These are phyloP conservation scores for Chlamydotis undulata DNA, from an alignment of 2,113 vertebrate genomes.

Conservation along the genomic window DNA sequence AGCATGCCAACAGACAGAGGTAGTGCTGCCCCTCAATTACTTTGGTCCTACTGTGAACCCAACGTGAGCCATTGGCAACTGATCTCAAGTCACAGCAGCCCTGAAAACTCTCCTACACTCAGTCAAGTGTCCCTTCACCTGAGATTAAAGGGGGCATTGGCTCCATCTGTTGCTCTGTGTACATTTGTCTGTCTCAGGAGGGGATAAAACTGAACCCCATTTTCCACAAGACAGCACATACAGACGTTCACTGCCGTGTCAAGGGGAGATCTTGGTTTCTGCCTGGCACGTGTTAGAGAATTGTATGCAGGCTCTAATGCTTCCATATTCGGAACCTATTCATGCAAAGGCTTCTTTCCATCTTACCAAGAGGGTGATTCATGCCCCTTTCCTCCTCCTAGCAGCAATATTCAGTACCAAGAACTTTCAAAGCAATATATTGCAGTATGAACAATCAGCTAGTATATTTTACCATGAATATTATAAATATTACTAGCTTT, in stretches of 20 bases:
- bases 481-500: not conserved
- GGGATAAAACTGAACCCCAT: not conserved
- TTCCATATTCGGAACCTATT: not conserved
- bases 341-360: not conserved
- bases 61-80: not conserved
- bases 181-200: not conserved
- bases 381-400: not conserved
- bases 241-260: not conserved
- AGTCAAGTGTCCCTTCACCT: not conserved
- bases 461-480: not conserved
- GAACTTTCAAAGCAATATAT: conserved; percentile 3
- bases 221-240: not conserved
- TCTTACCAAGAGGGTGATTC: not conserved
- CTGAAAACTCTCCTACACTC: not conserved
- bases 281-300: not conserved
- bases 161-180: not conserved
- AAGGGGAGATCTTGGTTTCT: not conserved
- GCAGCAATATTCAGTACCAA: not conserved
- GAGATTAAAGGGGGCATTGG: not conserved
- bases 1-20: accelerated
- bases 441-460: not conserved
- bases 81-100: not conserved
- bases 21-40: not conserved
- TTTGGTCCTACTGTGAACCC: not conserved
- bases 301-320: not conserved